A percentile compares a stretch with the other conserved stretches of the same genome.
These are phyloP conservation scores for Oreochromis tanganicae DNA, from an alignment of 2,113 vertebrate species.

Conservation along the genomic window DNA sequence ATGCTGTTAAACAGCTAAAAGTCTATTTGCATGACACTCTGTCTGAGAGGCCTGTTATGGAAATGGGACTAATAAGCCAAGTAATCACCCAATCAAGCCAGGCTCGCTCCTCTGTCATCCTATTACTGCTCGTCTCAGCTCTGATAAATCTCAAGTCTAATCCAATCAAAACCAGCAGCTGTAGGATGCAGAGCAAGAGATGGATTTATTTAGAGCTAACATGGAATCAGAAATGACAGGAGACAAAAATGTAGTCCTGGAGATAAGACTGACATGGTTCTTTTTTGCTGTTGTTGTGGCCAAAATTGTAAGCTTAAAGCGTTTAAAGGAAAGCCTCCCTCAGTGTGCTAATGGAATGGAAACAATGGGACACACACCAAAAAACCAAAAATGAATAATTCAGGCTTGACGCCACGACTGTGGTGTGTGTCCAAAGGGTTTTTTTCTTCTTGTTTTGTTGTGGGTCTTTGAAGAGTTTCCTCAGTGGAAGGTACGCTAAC, in stretches of 20 bases:
- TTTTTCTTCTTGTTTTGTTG: slow-evolving; percentile 5
- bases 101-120: slow-evolving; percentile 17
- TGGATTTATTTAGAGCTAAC: slow-evolving; percentile 25
- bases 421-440: not conserved
- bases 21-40: not conserved
- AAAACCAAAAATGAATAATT: not conserved
- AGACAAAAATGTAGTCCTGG: not conserved
- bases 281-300: not conserved
- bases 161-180: slow-evolving; percentile 54
- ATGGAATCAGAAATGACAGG: not conserved
- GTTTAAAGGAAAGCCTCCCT: not conserved
- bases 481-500: slow-evolving; percentile 1
- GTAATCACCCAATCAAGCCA: slow-evolving; percentile 50
- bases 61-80: slow-evolving; percentile 50
- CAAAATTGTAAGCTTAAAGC: not conserved
- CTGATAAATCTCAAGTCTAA: slow-evolving; percentile 45
- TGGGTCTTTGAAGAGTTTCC: slow-evolving; percentile 5
- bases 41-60: not conserved
- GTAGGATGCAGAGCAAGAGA: slow-evolving; percentile 10
- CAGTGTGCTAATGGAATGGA: not conserved
- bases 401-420: not conserved
- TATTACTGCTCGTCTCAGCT: slow-evolving; percentile 44
- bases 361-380: not conserved
- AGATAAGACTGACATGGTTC: not conserved
- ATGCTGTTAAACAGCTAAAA: not conserved